These are phyloP conservation scores for Grammomys surdaster DNA, from an alignment of 2,113 vertebrate genomes.

Conservation along the genomic window DNA sequence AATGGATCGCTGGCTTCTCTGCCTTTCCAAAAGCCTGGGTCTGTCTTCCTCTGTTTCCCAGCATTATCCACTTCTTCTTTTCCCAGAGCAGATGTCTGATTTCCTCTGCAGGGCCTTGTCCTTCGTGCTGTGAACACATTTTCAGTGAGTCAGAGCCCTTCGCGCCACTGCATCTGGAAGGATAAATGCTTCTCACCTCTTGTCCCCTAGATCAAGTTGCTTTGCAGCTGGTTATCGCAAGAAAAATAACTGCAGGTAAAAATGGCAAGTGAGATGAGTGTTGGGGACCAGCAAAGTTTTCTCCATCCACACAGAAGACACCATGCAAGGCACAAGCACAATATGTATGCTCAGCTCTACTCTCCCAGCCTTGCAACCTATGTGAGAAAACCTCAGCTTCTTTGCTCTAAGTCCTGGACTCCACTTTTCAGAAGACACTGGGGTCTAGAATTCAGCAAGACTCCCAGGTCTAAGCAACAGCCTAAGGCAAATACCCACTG, in stretches of 20 bases:
- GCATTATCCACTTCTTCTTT: conserved; percentile 37
- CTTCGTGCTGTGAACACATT: conserved; percentile 49
- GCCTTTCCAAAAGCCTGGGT: not conserved
- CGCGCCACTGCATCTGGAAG: conserved; percentile 25
- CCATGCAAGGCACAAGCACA: too few species aligned
- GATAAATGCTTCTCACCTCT: conserved; percentile 76
- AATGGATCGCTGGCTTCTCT: not conserved
- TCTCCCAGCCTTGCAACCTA: not conserved
- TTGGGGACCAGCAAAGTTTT: not conserved
- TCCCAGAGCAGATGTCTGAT: conserved; percentile 43
- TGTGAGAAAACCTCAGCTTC: not conserved
- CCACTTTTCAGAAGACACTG: not conserved
- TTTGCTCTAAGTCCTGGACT: not conserved
- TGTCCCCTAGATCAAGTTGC: conserved; percentile 34
- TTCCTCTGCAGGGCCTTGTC: conserved; percentile 34
- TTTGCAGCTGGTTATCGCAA: conserved; percentile 72
- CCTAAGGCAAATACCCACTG: not conserved
- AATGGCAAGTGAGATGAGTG: not conserved
- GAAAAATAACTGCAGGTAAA: conserved; percentile 68
- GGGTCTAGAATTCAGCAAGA: not conserved
- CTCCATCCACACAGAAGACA: not conserved
- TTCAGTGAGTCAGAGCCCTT: conserved; percentile 55
- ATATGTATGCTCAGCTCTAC: not conserved
- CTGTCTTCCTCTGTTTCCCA: not conserved
- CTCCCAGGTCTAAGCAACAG: not conserved